These are phyloP conservation scores for Rhamnusium bicolor DNA, from an alignment of 2,888 invertebrate species.

Conservation along the genomic window DNA sequence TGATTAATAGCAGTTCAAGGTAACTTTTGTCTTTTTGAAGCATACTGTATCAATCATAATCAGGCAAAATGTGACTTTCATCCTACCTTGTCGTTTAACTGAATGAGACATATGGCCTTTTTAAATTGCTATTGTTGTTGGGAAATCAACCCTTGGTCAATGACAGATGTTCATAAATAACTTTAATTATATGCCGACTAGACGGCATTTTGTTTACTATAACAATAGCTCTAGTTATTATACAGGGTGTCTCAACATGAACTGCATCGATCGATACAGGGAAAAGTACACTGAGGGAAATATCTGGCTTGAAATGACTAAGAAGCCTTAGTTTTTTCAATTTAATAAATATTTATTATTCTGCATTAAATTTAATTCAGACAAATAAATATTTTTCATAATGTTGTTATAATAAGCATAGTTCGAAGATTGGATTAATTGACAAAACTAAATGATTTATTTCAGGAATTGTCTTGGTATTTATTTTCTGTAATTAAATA, in stretches of 20 bases:
- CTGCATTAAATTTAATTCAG: too few species aligned
- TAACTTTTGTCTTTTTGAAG: slow-evolving; percentile 20
- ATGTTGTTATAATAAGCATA: too few species aligned
- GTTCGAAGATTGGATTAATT: too few species aligned
- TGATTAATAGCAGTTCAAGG: neutral
- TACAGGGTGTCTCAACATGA: neutral
- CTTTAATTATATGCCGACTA: slow-evolving; percentile 51
- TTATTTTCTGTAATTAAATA: too few species aligned
- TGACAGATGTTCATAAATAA: slow-evolving; percentile 63
- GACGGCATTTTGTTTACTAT: neutral
- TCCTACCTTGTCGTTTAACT: slow-evolving; percentile 60
- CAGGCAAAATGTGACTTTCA: slow-evolving; percentile 62
- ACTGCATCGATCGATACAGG: too few species aligned
- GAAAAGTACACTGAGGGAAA: too few species aligned
- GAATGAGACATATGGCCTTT: slow-evolving; percentile 60
- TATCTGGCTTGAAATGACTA: too few species aligned
- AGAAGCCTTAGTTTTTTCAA: too few species aligned
- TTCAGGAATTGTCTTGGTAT: too few species aligned
- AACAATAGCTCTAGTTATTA: neutral
- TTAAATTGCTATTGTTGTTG: slow-evolving; percentile 64
- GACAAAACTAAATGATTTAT: too few species aligned
- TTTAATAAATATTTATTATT: too few species aligned
- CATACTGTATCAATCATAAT: slow-evolving; percentile 56
- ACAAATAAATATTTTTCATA: too few species aligned
- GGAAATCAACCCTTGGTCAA: slow-evolving; percentile 60